Percentiles rank a stretch among this genome's conserved stretches.
Conservation (phyloP, 2,113 vertebrate genomes). For the Cisticola juncidis region DNA sequence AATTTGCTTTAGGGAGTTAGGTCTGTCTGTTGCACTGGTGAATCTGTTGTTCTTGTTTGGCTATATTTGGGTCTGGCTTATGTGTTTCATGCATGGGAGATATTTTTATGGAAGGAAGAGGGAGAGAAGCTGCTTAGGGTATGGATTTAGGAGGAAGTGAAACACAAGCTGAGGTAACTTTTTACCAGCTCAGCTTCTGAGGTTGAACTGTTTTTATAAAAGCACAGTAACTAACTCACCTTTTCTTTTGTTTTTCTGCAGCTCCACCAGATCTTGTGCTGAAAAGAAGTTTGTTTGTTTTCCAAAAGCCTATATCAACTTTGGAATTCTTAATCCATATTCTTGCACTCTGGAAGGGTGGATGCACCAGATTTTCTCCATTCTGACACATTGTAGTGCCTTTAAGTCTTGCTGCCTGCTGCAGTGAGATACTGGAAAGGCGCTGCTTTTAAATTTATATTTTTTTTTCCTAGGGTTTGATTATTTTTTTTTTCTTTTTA, state of each 20-base stretch:
- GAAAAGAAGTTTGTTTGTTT: constrained; percentile 39
- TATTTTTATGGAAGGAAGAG: neutral
- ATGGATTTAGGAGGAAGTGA: neutral
- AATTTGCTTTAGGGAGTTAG: neutral
- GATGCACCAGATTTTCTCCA: constrained; percentile 59
- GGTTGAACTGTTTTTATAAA: neutral
- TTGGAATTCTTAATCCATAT: constrained; percentile 59
- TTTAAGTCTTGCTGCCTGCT: constrained; percentile 75
- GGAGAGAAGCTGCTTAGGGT: neutral
- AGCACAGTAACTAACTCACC: neutral
- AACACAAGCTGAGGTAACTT: neutral
- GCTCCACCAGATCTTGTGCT: constrained; percentile 41
- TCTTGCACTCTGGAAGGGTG: constrained; percentile 68
- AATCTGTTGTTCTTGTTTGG: neutral
- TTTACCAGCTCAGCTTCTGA: neutral
- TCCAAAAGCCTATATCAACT: constrained; percentile 38
- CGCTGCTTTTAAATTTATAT: constrained; percentile 70
- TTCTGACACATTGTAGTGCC: constrained; percentile 81
- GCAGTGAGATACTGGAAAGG: constrained; percentile 68
- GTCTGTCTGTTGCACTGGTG: neutral
- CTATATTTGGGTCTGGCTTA: neutral
- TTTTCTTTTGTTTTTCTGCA: constrained; percentile 30
- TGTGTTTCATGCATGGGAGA: neutral
- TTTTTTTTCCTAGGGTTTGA: constrained; percentile 5
- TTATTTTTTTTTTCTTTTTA: constrained; percentile 16